Conservation (phyloP, 2,113 vertebrate species). For the Alaudala cheleensis region DNA sequence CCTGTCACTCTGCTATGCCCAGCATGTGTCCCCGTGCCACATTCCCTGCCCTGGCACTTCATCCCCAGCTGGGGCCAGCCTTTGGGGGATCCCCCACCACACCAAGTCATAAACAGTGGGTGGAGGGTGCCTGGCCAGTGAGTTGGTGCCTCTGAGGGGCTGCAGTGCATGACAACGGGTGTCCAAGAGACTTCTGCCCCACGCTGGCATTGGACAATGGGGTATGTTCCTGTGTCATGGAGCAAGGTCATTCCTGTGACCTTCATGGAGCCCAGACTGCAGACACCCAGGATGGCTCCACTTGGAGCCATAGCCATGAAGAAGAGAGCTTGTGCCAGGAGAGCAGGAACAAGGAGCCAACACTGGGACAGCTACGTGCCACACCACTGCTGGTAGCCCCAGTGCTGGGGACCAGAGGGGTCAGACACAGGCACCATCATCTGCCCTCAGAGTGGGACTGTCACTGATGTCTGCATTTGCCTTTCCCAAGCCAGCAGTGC, state of each 20-base stretch:
- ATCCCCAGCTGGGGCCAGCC: no score
- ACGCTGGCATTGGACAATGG: fast-evolving
- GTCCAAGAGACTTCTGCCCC: not conserved
- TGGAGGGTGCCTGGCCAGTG: fast-evolving
- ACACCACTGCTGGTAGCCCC: not conserved
- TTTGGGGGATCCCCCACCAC: fast-evolving
- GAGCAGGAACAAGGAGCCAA: not conserved
- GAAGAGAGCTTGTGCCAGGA: fast-evolving
- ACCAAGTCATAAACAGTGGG: fast-evolving
- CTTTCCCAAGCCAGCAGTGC: not conserved
- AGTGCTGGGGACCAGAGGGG: fast-evolving
- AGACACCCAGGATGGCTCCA: fast-evolving
- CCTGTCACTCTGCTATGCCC: not conserved
- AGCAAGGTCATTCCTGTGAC: not conserved
- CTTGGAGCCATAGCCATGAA: fast-evolving
- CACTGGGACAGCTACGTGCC: not conserved
- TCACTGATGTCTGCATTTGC: fast-evolving
- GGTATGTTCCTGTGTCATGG: fast-evolving
- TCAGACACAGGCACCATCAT: not conserved
- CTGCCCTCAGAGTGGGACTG: no score
- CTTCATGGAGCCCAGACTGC: not conserved
- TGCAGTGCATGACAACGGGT: fast-evolving
- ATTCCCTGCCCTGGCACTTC: not conserved
- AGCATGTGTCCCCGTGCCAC: fast-evolving
- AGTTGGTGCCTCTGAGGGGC: not conserved